These are phyloP conservation scores for Thyatira batis DNA, from an alignment of 2,888 invertebrate genomes.

Conservation along the genomic window DNA sequence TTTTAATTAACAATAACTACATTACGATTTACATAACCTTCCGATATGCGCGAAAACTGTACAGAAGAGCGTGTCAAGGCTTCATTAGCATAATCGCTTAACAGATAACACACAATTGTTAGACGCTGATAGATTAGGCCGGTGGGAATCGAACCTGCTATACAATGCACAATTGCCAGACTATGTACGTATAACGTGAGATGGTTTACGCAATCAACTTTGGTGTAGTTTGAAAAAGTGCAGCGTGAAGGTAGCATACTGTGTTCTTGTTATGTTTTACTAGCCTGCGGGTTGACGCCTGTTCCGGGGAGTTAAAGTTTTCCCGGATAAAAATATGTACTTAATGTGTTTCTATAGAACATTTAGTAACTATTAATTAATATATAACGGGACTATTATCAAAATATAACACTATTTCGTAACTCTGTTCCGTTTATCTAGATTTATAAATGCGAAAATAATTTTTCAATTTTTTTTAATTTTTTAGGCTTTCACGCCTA, in stretches of 20 bases:
- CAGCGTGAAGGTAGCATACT: not conserved
- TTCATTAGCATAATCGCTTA: conserved; percentile 30
- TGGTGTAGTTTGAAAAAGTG: conserved; percentile 1
- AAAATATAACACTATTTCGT: no score
- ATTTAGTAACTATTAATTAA: no score
- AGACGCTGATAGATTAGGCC: conserved; percentile 31
- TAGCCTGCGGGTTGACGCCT: no score
- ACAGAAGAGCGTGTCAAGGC: conserved; percentile 44
- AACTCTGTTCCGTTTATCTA: no score
- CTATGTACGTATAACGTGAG: conserved; percentile 18
- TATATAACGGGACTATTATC: no score
- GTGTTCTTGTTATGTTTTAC: not conserved
- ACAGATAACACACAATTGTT: conserved; percentile 46
- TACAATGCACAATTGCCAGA: conserved; percentile 56
- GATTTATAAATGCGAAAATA: no score
- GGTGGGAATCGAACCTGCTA: conserved; percentile 52
- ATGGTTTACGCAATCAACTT: conserved; percentile 28
- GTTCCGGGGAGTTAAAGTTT: no score
- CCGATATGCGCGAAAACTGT: conserved; percentile 9
- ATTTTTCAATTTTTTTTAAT: no score
- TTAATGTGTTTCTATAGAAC: no score
- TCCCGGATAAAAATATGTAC: no score
- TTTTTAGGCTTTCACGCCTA: no score
- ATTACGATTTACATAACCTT: conserved; percentile 8
- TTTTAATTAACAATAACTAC: conserved; percentile 9